Evolutionary conservation across 35 echinoderm and acorn worm species (phyloP).

Genomic region (Ophiothrix spiculata): DNA sequence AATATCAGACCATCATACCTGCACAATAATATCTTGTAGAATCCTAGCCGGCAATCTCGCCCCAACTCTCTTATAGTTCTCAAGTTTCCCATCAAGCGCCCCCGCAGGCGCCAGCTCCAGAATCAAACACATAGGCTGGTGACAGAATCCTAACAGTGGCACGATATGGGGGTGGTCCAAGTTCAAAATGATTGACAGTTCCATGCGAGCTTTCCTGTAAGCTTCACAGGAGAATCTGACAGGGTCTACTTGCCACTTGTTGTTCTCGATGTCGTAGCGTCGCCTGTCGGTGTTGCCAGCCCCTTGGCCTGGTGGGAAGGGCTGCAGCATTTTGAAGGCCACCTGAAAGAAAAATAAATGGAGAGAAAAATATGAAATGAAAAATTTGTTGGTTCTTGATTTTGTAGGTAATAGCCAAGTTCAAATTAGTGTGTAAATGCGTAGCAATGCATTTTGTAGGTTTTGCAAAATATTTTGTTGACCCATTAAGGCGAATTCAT

Average conservation of each 20-base stretch:
- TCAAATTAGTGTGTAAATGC: too few species aligned
- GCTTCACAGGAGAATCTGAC: conserved; percentile 75
- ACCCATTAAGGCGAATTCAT: too few species aligned
- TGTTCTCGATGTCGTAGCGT: conserved; percentile 81
- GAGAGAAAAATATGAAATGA: too few species aligned
- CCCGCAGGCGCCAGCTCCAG: conserved; percentile 87
- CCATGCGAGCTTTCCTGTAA: conserved; percentile 79
- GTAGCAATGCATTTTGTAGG: too few species aligned
- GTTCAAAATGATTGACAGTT: conserved; percentile 75
- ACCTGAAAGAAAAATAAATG: too few species aligned
- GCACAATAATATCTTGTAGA: conserved; percentile 64
- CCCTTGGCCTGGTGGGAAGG: conserved; percentile 81
- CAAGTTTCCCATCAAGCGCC: conserved; percentile 67
- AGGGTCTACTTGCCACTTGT: conserved; percentile 85
- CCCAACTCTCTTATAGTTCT: conserved; percentile 81
- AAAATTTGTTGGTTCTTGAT: too few species aligned
- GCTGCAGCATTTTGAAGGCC: conserved; percentile 90
- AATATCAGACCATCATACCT: conserved; percentile 42
- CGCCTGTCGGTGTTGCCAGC: conserved; percentile 64
- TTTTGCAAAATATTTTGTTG: too few species aligned
- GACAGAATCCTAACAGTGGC: conserved; percentile 72
- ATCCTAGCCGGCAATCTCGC: conserved; percentile 65
- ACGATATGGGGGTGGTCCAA: conserved; percentile 83
- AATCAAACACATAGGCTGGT: conserved; percentile 84
- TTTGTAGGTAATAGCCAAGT: too few species aligned